Base-by-base conservation (phyloP, 1,140 invertebrate genomes). In the Bathynomus jamesi region DNA sequence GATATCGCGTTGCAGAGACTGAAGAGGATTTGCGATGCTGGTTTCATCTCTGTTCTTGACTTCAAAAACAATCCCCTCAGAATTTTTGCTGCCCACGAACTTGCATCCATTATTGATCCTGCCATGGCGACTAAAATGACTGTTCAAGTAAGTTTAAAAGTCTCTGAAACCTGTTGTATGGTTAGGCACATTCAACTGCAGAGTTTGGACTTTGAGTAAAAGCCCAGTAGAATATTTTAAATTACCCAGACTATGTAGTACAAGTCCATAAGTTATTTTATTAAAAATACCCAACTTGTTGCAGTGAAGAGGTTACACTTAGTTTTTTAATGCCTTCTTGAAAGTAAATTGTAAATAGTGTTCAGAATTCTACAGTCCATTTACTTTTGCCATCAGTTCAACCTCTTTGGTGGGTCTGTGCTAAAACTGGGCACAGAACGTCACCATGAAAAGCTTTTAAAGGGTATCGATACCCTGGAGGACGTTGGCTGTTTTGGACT, bases 51-150 rank as follows among this genome's bases (percentile, higher is more conserved):
- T 2, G 81, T 82, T 2, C 76, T 80, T 8, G 79, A 82, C 72
- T 82, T 82, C 75, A 65, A 68, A 24, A 72, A 80, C 71, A 82
- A 82, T 65, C 81, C 81, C 13, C 73, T 76, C 13, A 61, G 79
- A 24, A 80, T 82, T n/a, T 81, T 82, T 72, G 81, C 81, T 30
- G 79, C 81, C 40, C 81, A 82, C 67, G 81, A 82, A 67, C 70
- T 82, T 28, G 77, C 80, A 11, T 78, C 79, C 30, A 80, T 82
- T 65, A 78, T 81, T 24, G 81, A 82, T 65, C 80, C 81, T 24
- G 77, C 79, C n/a, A 82, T 80, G 79, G 75, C 80, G 1, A 81
- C 80, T 3, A 82, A 82, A 72, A 81, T 82, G 81, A 82, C 81
- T n/a, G 81, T 82, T 30, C 81, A 77, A 72, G 76, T 77, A 32